Percentiles rank a stretch among this genome's conserved stretches.
Conservation (phyloP, 1,140 invertebrate genomes). For the Trissolcus basalis region DNA sequence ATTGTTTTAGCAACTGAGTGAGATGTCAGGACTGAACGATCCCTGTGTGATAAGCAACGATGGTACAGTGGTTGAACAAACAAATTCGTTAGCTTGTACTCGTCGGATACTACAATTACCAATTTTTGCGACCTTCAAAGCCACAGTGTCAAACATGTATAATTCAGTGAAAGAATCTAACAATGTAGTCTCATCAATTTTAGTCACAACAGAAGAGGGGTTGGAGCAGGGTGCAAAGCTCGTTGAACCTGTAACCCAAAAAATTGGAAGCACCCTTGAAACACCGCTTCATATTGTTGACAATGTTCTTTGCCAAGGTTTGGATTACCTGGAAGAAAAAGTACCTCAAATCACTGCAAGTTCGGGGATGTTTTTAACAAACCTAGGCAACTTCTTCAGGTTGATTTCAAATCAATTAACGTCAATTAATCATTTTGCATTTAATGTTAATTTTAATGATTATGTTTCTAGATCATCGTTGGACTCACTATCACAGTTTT, state of each 20-base stretch:
- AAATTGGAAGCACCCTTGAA: conserved; percentile 65
- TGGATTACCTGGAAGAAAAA: conserved; percentile 75
- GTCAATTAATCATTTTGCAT: not conserved
- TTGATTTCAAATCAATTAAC: conserved; percentile 6
- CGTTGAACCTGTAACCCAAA: conserved; percentile 61
- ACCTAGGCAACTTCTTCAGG: conserved; percentile 52
- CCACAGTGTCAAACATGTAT: conserved; percentile 58
- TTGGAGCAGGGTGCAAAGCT: conserved; percentile 60
- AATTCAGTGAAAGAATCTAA: conserved; percentile 59
- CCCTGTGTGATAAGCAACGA: conserved; percentile 22
- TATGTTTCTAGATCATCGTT: conserved; percentile 9
- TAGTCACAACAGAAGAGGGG: conserved; percentile 57
- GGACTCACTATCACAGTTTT: conserved; percentile 9
- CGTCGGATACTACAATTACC: conserved; percentile 54
- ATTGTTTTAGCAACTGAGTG: conserved; percentile 62
- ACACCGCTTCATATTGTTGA: conserved; percentile 75
- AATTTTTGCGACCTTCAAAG: conserved; percentile 49
- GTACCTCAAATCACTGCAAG: conserved; percentile 74
- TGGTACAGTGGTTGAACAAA: conserved; percentile 1
- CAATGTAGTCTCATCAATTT: conserved; percentile 52
- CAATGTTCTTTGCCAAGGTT: conserved; percentile 71
- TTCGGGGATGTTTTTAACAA: conserved; percentile 66
- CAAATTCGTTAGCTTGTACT: conserved; percentile 44
- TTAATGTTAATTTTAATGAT: not conserved
- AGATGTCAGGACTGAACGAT: conserved; percentile 59